A percentile compares a stretch with the other conserved stretches of the same genome.
phyloP scores from a whole-genome alignment of 2,113 vertebrate genomes.

The Pelvicachromis taeniatus region DNA sequence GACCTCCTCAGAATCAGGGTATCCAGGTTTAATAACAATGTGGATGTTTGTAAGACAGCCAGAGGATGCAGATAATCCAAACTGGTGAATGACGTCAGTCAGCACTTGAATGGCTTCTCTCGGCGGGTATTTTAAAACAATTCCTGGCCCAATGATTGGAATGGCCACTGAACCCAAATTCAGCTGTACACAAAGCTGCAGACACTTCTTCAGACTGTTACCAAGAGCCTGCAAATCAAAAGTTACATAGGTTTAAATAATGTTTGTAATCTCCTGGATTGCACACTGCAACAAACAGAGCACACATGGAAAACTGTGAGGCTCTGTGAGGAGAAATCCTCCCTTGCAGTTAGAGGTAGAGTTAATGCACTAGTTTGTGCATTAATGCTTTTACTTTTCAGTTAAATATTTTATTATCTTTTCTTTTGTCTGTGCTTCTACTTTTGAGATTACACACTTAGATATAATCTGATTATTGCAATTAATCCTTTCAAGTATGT shows the following conservation, averaged over 20 bases:
- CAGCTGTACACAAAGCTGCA: slow-evolving; percentile 44
- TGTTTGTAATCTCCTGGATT: background rate
- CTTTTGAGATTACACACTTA: too few relatives aligned
- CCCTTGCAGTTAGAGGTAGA: background rate
- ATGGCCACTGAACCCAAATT: slow-evolving; percentile 38
- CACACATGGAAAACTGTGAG: too few relatives aligned
- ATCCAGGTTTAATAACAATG: slow-evolving; percentile 49
- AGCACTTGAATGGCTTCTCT: slow-evolving; percentile 43
- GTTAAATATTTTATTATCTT: too few relatives aligned
- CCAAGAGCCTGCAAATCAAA: slow-evolving; percentile 39
- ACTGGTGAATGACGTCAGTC: slow-evolving; percentile 21
- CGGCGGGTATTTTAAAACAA: slow-evolving; percentile 13
- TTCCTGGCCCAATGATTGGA: slow-evolving; percentile 60
- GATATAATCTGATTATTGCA: too few relatives aligned
- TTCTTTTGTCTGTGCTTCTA: background rate
- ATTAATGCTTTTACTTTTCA: background rate
- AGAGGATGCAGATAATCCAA: slow-evolving; percentile 6
- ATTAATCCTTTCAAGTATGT: too few relatives aligned
- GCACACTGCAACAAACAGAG: background rate
- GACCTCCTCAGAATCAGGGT: slow-evolving; percentile 37
- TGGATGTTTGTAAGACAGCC: slow-evolving; percentile 34
- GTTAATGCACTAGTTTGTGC: too few relatives aligned
- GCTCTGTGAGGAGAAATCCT: background rate
- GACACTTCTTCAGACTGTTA: slow-evolving; percentile 14
- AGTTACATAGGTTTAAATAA: background rate